A percentile compares a stretch with the other conserved stretches of the same genome.
phyloP scores from a whole-genome alignment of 2,797 vertebrate species.

The Protosalanx chinensis region DNA sequence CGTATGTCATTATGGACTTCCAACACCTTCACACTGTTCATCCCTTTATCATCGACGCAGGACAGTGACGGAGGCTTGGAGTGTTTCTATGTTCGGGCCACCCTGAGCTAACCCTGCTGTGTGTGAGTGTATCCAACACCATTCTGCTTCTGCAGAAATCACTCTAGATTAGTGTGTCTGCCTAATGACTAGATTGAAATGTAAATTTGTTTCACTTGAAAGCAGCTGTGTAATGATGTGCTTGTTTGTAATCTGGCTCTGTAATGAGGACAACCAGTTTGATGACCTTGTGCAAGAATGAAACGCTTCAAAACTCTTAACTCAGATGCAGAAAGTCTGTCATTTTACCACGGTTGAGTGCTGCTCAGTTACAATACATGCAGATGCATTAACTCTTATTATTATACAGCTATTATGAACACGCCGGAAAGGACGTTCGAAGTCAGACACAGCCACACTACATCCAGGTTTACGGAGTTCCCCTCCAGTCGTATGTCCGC shows the following conservation, averaged over 20 bases:
- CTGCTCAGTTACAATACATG: not conserved
- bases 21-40: too few relatives aligned
- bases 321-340: not conserved
- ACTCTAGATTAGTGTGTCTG: conserved; percentile 42
- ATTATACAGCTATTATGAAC: too few relatives aligned
- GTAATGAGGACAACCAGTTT: conserved; percentile 44
- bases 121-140: conserved; percentile 19
- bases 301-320: not conserved
- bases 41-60: too few relatives aligned
- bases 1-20: too few relatives aligned
- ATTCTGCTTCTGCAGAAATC: conserved; percentile 19
- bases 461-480: too few relatives aligned
- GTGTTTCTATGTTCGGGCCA: too few relatives aligned
- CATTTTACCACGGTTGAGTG: not conserved
- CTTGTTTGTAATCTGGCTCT: conserved; percentile 50
- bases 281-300: conserved; percentile 39
- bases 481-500: too few relatives aligned
- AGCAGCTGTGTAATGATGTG: conserved; percentile 57
- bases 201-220: conserved; percentile 60
- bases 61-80: too few relatives aligned
- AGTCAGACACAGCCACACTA: too few relatives aligned
- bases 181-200: conserved; percentile 58
- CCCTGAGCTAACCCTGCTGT: conserved; percentile 15
- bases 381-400: not conserved
- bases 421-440: too few relatives aligned